Percentiles rank a stretch among this genome's conserved stretches.
phyloP scores from a whole-genome alignment of 2,888 invertebrate species.

The Cryptophagus acutangulus region DNA sequence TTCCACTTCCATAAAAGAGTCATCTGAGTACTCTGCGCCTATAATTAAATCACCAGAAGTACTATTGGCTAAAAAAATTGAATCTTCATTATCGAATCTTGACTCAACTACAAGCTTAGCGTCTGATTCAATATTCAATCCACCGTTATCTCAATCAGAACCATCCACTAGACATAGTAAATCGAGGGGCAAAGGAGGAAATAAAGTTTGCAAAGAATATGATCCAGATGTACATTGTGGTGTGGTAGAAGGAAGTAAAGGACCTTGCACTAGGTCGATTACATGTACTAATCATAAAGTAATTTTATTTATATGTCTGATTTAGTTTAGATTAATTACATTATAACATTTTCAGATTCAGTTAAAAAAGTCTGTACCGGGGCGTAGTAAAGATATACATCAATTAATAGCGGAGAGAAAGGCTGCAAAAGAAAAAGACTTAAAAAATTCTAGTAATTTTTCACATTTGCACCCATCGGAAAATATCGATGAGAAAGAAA shows the following conservation, averaged over 20 bases:
- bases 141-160: too few relatives aligned
- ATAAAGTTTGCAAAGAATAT: conserved; percentile 53
- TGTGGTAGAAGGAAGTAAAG: conserved; percentile 63
- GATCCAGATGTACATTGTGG: conserved; percentile 83
- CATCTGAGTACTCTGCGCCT: too few relatives aligned
- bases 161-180: too few relatives aligned
- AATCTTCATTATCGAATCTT: too few relatives aligned
- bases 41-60: too few relatives aligned
- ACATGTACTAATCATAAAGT: conserved; percentile 52
- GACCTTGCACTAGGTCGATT: conserved; percentile 74
- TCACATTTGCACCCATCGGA: too few relatives aligned
- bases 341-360: conserved; percentile 33
- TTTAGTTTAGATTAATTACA: conserved; percentile 4
- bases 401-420: conserved; percentile 38
- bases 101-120: too few relatives aligned
- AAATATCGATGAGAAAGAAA: conserved; percentile 29
- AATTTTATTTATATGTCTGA: conserved; percentile 20
- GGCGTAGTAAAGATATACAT: conserved; percentile 39
- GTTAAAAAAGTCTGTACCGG: conserved; percentile 37
- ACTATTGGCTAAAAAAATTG: too few relatives aligned
- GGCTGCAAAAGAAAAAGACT: conserved; percentile 37
- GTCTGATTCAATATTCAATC: too few relatives aligned
- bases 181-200: conserved; percentile 30
- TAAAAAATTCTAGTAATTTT: conserved; percentile 23
- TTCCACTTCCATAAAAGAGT: too few relatives aligned